phyloP scores from a whole-genome alignment of 2,888 invertebrate genomes.

The Pristionchus exspectatus region DNA sequence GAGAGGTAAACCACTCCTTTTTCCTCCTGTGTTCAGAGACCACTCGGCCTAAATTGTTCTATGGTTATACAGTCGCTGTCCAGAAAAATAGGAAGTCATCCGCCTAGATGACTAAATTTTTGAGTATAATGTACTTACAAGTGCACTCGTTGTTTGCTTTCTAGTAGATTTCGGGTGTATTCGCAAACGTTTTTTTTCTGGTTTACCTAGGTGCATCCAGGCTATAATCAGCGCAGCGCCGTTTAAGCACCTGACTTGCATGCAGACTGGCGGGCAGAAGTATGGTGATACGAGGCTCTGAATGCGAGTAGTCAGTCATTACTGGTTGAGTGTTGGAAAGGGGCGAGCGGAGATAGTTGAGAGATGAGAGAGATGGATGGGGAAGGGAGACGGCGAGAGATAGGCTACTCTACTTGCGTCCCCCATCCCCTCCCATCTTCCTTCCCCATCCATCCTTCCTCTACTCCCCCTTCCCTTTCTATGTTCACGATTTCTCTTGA shows the following conservation, averaged over 20 bases:
- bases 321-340: constrained; percentile 93
- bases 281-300: constrained; percentile 8
- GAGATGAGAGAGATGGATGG: constrained; percentile 82
- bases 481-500: too few relatives aligned
- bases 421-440: constrained; percentile 52
- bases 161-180: too few relatives aligned
- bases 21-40: not conserved
- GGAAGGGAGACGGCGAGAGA: not conserved
- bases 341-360: constrained; percentile 93
- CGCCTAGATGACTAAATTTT: not conserved
- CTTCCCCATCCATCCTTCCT: not conserved
- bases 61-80: not conserved
- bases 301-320: constrained; percentile 81
- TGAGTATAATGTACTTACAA: not conserved
- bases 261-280: not conserved
- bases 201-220: too few relatives aligned
- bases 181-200: too few relatives aligned
- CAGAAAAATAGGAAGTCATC: too few relatives aligned
- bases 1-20: not conserved
- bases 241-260: too few relatives aligned
- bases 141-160: too few relatives aligned
- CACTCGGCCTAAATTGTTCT: too few relatives aligned
- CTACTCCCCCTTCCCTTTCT: constrained; percentile 10
- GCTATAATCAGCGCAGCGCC: too few relatives aligned
- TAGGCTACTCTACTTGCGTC: constrained; percentile 44